Evolutionary conservation across 2,888 invertebrate genomes (phyloP), one percentile per base, ranked within the genome.

Genomic region (Nasonia oneida): DNA sequence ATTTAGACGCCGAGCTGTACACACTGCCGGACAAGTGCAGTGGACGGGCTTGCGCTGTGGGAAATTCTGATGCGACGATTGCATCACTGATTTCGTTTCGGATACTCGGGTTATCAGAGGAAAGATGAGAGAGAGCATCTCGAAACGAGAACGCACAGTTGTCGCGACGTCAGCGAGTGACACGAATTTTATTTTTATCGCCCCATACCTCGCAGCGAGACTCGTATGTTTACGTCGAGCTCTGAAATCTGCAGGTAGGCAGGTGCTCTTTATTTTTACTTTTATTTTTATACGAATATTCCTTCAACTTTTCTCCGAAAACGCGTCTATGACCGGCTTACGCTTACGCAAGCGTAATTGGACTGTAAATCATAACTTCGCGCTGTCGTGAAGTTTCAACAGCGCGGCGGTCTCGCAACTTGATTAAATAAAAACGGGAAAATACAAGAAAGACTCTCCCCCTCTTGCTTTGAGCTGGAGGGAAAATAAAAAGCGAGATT

Each of bases 141-240:
- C 37, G n/a, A n/a, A 83, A 33, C 37, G 77, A 33, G 81, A 74
- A 15, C 85, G 15, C 53, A 15, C 53, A 53, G 53, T 18, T n/a
- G n/a, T n/a, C n/a, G 23, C 75, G 57, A 33, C 64, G 67, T 53
- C 76, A 83, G 70, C 14, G 42, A 64, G 74, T 79, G 83, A 79
- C 82, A 74, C 83, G 70, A 57, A 86, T 83, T 47, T 83, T 79
- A 86, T 86, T 86, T 83, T 86, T 83, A 77, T 79, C 86, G 15
- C 77, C 82, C 15, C 57, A 37, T 18, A 23, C 64, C 64, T 67
- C 29, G 8, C 61, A 70, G 76, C 70, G 33, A 23, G 5, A 10
- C n/a, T n/a, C 8, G 6, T 61, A 12, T 74, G 23, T 23, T 23
- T 23, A 23, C 23, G 23, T 23, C 23, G 23, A 23, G 23, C 23